These are phyloP conservation scores for Elaphurus davidianus DNA, from an alignment of 2,113 vertebrate genomes.

Conservation along the genomic window DNA sequence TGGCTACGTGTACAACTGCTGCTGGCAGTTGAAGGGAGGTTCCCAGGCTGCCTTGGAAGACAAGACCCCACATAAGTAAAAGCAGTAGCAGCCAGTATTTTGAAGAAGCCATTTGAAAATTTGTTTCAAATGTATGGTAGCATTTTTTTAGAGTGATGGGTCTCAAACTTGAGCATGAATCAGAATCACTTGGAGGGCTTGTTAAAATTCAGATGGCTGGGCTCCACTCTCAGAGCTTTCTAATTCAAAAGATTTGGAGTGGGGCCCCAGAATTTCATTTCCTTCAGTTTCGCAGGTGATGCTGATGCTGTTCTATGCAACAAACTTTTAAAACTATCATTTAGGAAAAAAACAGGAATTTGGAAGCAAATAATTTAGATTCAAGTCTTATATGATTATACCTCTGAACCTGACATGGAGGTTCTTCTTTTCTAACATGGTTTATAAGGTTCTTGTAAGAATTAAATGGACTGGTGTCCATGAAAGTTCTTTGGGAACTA, in stretches of 20 bases:
- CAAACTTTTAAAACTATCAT: neutral
- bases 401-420: neutral
- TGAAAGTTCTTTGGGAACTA: constrained; percentile 1
- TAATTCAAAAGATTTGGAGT: neutral
- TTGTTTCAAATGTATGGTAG: neutral
- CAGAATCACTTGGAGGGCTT: neutral
- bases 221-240: neutral
- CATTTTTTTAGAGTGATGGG: neutral
- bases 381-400: constrained; percentile 1
- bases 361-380: neutral
- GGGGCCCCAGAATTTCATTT: neutral
- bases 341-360: neutral
- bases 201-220: neutral
- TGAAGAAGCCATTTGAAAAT: neutral
- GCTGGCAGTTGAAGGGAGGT: neutral
- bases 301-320: neutral
- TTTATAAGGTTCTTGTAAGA: neutral
- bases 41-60: neutral
- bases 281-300: neutral
- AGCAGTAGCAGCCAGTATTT: neutral
- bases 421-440: constrained; percentile 11
- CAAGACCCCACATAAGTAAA: neutral
- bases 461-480: neutral
- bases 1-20: neutral
- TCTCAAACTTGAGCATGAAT: neutral